Evolutionary conservation across 2,888 invertebrate species (phyloP), one percentile per base, ranked within the genome.

Genomic region (Sarcophaga subvicina): DNA sequence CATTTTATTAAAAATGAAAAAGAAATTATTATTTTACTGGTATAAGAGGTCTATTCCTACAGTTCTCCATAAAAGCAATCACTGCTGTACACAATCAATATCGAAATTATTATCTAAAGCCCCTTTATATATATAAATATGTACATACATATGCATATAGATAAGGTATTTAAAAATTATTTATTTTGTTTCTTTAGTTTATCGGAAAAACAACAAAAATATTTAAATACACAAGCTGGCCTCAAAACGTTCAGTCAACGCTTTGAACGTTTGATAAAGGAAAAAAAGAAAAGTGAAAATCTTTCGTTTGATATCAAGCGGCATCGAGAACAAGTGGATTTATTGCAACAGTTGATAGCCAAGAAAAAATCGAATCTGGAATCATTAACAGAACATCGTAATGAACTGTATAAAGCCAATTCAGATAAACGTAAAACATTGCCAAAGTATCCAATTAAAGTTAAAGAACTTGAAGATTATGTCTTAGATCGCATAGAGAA

Each of bases 361-460:
- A 89, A 88, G 69, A 93, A 91, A 62, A 89, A 88, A 5, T 66
- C 86, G 12, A 90, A 90, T 11, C 81, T 93, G 63, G 86, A 88
- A 11, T 77, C 85, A 14, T 95, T 96, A 84, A 95, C 94, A 70
- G 94, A 93, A 88, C 94, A 95, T 89, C 90, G 94, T n/a, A 91
- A 92, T 49, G 91, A 93, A 49, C 89, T 94, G 54, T 90, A 89
- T 14, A 90, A 90, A 49, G 92, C 94, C 17, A 94, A 93, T 89
- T 88, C 85, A 5, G 93, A 95, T 88, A 93, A 95, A 88, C 92
- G 93, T 72, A 94, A 94, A 88, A 94, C 94, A 90, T 92, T 96
- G 88, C 95, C 95, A 71, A 94, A 94, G 86, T 96, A 96, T 90
- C 95, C 95, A 87, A 95, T 94, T 77, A 94, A 95, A 89, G 95